Percentiles rank a stretch among this genome's conserved stretches.
Conservation (phyloP, 2,888 invertebrate genomes). For the Drosophila ustulata region DNA sequence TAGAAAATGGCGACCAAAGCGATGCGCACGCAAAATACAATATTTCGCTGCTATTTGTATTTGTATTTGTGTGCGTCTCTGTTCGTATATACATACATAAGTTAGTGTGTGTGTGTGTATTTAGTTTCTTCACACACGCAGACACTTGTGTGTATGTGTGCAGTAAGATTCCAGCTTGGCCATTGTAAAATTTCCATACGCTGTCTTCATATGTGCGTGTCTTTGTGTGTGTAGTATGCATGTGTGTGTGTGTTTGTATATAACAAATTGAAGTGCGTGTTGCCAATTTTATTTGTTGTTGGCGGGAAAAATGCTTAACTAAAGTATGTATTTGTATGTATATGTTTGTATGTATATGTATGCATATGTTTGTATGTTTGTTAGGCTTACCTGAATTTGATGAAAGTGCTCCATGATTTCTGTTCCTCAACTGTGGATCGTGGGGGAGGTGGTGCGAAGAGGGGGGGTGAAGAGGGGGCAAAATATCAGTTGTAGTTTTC, state of each 20-base stretch:
- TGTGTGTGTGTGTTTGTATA: constrained; percentile 5
- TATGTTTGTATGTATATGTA: constrained; percentile 22
- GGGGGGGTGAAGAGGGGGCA: neutral
- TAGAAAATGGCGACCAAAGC: constrained; percentile 71
- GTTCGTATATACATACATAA: constrained; percentile 8
- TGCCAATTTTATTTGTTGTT: constrained; percentile 60
- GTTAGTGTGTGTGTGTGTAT: constrained; percentile 11
- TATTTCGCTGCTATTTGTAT: constrained; percentile 42
- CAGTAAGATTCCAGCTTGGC: constrained; percentile 43
- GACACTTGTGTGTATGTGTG: constrained; percentile 14
- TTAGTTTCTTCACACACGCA: constrained; percentile 14
- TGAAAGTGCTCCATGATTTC: constrained; percentile 83
- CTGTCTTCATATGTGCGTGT: constrained; percentile 21
- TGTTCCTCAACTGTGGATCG: constrained; percentile 7
- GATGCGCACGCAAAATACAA: constrained; percentile 75
- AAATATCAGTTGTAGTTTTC: constrained; percentile 2
- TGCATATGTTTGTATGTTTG: constrained; percentile 18
- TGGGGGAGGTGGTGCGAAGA: constrained; percentile 8
- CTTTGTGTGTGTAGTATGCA: neutral
- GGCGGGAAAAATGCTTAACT: constrained; percentile 55
- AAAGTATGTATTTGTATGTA: constrained; percentile 9
- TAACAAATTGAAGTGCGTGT: constrained; percentile 40
- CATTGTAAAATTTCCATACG: constrained; percentile 61
- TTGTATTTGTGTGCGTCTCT: constrained; percentile 22
- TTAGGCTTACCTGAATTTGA: constrained; percentile 84